A percentile compares a stretch with the other conserved stretches of the same genome.
Conservation (phyloP, 2,797 vertebrate genomes). For the Catamblyrhynchus diadema region DNA sequence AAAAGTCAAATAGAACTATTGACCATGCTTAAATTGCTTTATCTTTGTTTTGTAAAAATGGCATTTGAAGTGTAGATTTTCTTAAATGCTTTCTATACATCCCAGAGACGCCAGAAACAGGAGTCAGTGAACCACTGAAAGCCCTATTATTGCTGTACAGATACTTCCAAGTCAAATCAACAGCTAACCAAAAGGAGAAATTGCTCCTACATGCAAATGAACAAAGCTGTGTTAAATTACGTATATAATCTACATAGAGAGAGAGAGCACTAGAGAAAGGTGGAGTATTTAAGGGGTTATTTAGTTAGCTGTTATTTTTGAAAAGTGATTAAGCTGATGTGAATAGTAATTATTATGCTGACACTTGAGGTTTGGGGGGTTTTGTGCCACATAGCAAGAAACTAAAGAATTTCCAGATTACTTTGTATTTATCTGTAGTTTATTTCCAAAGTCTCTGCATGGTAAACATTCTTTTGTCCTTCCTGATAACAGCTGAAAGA, state of each 20-base stretch:
- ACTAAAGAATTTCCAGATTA: neutral
- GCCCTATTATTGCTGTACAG: fast-evolving
- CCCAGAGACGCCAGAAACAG: neutral
- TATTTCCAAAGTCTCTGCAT: neutral
- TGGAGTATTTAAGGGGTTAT: neutral
- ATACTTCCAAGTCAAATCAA: neutral
- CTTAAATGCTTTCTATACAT: neutral
- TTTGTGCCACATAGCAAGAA: neutral
- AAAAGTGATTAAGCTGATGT: neutral
- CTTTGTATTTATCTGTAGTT: neutral
- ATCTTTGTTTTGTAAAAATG: neutral
- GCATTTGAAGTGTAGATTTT: neutral
- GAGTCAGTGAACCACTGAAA: neutral
- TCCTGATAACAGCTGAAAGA: neutral
- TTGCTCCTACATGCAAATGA: neutral
- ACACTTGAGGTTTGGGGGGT: neutral
- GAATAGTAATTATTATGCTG: neutral
- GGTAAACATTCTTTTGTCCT: neutral
- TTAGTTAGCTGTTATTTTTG: neutral
- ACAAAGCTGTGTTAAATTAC: neutral
- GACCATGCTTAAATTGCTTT: neutral
- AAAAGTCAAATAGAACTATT: neutral
- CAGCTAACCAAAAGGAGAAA: neutral
- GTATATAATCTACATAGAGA: neutral
- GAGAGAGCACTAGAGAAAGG: neutral